phyloP scores from a whole-genome alignment of 2,113 vertebrate species.

The Cryptomyrus ogoouensis region DNA sequence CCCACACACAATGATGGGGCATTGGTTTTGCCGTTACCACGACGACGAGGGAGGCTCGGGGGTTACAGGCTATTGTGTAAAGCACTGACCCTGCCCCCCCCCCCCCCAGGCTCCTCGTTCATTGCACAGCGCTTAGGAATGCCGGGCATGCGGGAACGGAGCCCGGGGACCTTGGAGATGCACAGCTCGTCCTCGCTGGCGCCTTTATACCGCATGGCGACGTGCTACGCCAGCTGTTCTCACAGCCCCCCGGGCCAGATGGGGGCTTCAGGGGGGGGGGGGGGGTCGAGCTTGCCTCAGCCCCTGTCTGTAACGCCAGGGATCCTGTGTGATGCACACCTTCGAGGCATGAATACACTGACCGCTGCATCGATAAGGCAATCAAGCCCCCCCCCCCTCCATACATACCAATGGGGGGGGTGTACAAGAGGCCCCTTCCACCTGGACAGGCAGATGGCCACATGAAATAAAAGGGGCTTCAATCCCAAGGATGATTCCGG shows the following conservation, averaged over 20 bases:
- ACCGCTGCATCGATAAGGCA: neutral
- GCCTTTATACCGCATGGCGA: neutral
- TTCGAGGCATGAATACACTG: neutral
- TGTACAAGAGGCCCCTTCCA: neutral
- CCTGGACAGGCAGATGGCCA: neutral
- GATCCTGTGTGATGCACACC: neutral
- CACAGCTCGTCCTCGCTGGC: neutral
- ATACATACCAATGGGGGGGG: neutral
- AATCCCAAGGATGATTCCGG: neutral
- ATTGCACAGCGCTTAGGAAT: slow-evolving; percentile 73
- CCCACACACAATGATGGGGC: slow-evolving; percentile 24
- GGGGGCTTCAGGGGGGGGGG: neutral
- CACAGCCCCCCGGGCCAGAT: neutral
- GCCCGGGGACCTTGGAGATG: slow-evolving; percentile 40
- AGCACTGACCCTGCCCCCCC: slow-evolving; percentile 44
- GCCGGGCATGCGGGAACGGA: slow-evolving; percentile 62
- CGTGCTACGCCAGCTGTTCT: neutral
- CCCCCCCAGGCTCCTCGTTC: slow-evolving; percentile 42
- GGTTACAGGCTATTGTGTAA: slow-evolving; percentile 40
- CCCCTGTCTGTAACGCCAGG: neutral
- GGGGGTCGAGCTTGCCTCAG: neutral
- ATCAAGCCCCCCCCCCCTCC: neutral
- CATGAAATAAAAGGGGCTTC: neutral
- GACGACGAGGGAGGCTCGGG: slow-evolving; percentile 21
- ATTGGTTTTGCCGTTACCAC: slow-evolving; percentile 41